phyloP scores from a whole-genome alignment of 2,888 invertebrate species.

The Cremastobaeus sp. region DNA sequence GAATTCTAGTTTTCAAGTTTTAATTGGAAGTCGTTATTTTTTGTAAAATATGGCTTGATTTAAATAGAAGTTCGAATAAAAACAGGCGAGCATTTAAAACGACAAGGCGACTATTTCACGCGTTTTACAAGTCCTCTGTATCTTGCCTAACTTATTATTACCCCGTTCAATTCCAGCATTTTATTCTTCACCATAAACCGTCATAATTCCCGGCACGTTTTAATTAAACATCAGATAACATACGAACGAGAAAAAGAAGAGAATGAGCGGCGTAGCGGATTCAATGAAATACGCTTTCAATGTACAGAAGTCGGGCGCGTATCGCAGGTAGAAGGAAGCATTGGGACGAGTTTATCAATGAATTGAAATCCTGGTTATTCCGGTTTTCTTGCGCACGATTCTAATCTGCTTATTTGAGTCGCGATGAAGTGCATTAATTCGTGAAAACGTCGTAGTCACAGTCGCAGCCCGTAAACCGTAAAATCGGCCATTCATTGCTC shows the following conservation, averaged over 20 bases:
- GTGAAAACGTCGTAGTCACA: conserved; percentile 10
- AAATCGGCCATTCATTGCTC: conserved; percentile 7
- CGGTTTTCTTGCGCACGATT: conserved; percentile 23
- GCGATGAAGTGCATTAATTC: conserved; percentile 23
- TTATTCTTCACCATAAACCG: conserved; percentile 26
- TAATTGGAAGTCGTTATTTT: too few species aligned
- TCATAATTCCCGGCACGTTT: conserved; percentile 44
- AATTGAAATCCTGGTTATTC: conserved; percentile 36
- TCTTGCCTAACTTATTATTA: conserved; percentile 27
- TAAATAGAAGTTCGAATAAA: too few species aligned
- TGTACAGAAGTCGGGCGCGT: conserved; percentile 8
- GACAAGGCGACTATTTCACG: too few species aligned
- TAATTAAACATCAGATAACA: conserved; percentile 38
- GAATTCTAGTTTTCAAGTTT: too few species aligned
- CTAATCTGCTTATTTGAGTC: conserved; percentile 36
- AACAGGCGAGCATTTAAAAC: too few species aligned
- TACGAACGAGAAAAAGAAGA: conserved; percentile 9
- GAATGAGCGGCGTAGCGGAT: neutral
- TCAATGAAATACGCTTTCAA: conserved; percentile 24
- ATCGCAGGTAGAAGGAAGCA: conserved; percentile 12
- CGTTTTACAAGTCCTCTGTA: neutral
- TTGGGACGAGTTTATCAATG: conserved; percentile 37
- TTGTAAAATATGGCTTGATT: too few species aligned
- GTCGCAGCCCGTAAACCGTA: conserved; percentile 21
- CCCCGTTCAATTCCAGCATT: conserved; percentile 19